Base-by-base conservation (phyloP, 2,888 invertebrate species). In the Philereme vetulata region DNA sequence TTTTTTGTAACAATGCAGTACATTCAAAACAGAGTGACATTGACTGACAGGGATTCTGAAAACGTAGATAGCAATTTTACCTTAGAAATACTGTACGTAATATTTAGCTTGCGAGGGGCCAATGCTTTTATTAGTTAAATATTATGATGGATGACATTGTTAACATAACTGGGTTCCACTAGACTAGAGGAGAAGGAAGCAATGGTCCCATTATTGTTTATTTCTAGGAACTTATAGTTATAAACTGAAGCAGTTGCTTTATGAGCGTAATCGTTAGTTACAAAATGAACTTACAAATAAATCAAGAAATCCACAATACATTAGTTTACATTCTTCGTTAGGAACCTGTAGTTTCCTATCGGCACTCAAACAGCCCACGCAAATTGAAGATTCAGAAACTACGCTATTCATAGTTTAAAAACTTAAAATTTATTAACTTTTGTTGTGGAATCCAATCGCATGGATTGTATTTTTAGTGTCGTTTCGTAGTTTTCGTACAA, bases 11-110 rank as follows among this genome's bases (percentile, higher is more conserved):
- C 0, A 74, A 61, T 0, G 77, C 77, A 0, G 48, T 51, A 40
- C 88, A 88, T 58, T 88, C 86, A 78, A 80, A 81, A 49, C 88
- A 87, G 3, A 88, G 43, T 0, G 36, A 43, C 1, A 76, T 56
- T 0, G 63, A 52, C 58, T 68, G 67, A 34, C 21, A 54, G 11
- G 40, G 21, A 6, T 58, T 44, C 62, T 62, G 61, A 5, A 62
- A 64, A 35, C 42, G 5, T 33, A 40, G 7, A 4, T n/a, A 42
- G 34, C 10, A 43, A 32, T 11, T 7, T 48, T 10, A 10, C n/a
- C 4, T 2, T 21, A 4, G 9, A 46, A 9, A 33, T 5, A 7
- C 33, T 46, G 33, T 36, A 6, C 35, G 5, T 35, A 4, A 1
- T 36, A 36, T 6, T 36, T 7, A 36, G 35, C 35, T 7, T 5